phyloP scores from a whole-genome alignment of 2,797 vertebrate species.

The Ctenochaetus hawaiiensis region DNA sequence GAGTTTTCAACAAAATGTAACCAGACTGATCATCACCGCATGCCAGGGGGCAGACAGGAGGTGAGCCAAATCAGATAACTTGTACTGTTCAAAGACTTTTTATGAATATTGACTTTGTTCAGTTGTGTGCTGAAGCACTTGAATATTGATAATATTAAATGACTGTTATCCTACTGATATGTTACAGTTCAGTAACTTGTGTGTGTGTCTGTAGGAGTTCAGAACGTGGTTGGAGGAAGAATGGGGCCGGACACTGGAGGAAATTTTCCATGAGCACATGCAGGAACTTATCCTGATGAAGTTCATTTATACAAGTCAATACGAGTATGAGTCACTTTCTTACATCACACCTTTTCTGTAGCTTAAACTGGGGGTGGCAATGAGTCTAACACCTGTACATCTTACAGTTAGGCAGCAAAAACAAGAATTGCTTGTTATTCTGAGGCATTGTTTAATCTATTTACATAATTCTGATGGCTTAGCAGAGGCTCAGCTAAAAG shows the following conservation, averaged over 20 bases:
- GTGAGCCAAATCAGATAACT: slow-evolving; percentile 72
- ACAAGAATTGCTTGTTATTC: not conserved
- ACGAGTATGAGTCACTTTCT: slow-evolving; percentile 88
- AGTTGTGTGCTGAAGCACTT: slow-evolving; percentile 7
- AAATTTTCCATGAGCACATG: slow-evolving; percentile 99
- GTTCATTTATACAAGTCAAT: slow-evolving; percentile 99
- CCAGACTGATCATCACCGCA: slow-evolving; percentile 97
- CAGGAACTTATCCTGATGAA: slow-evolving; percentile 99
- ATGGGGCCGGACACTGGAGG: slow-evolving; percentile 96
- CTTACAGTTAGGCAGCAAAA: not conserved
- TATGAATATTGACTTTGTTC: not conserved
- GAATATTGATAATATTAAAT: not conserved
- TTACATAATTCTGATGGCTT: not conserved
- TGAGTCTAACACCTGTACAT: not conserved
- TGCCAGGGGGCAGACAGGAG: slow-evolving; percentile 98
- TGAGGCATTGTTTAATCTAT: not conserved
- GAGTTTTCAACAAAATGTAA: slow-evolving; percentile 99
- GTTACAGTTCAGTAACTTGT: not conserved
- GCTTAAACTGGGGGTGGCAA: not conserved
- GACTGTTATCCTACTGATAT: not conserved
- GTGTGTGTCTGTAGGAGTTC: slow-evolving; percentile 89
- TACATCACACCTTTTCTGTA: not conserved
- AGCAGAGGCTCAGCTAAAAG: not conserved
- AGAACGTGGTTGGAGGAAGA: slow-evolving; percentile 98
- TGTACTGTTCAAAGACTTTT: not conserved